These are phyloP conservation scores for Ciona savignyi DNA, from an alignment of 23 tunicate genomes.

Conservation along the genomic window DNA sequence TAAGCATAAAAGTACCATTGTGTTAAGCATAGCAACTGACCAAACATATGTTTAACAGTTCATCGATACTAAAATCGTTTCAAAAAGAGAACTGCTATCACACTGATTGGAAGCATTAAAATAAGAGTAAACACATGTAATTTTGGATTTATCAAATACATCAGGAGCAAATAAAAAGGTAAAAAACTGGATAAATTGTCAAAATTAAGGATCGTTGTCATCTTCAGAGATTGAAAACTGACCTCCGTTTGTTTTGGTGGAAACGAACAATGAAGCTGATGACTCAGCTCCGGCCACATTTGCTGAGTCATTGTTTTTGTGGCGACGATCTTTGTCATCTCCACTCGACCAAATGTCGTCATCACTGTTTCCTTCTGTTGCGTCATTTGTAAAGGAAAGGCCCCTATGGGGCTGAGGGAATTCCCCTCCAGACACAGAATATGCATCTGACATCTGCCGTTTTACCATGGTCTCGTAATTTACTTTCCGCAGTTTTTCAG, in stretches of 20 bases:
- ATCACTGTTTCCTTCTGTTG: background rate
- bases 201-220: background rate
- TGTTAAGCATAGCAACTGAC: too few species aligned
- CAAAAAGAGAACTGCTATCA: too few species aligned
- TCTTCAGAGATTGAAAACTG: conserved; percentile 16
- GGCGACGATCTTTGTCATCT: background rate
- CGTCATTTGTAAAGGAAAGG: background rate
- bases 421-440: background rate
- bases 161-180: too few species aligned
- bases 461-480: conserved; percentile 11
- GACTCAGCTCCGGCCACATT: background rate
- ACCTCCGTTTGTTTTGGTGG: conserved; percentile 2
- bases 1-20: too few species aligned
- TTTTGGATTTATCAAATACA: too few species aligned
- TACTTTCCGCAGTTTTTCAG: conserved; percentile 10
- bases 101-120: too few species aligned
- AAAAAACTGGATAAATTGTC: too few species aligned
- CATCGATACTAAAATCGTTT: too few species aligned
- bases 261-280: background rate
- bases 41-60: too few species aligned
- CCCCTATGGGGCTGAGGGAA: background rate
- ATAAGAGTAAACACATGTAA: too few species aligned
- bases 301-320: background rate
- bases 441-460: conserved; percentile 8
- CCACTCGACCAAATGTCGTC: conserved; percentile 1